Base-by-base conservation (phyloP, 2,888 invertebrate species). In the Hermaeophaga mercurialis region DNA sequence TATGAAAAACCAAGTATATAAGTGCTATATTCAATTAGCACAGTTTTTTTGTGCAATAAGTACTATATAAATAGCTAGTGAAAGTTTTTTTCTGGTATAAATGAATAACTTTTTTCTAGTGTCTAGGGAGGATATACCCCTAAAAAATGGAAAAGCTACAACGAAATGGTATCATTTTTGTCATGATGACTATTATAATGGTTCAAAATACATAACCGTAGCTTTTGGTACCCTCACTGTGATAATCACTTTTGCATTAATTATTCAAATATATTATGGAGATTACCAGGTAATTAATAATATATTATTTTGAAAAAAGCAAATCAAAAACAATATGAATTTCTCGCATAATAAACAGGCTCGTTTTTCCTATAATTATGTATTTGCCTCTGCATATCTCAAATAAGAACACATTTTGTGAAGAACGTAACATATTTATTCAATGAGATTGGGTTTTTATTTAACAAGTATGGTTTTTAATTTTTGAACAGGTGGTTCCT, bases 231-330 rank as follows among this genome's bases (percentile, higher is more conserved):
- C 82, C 31, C 81, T 91, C 65, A 82, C 88, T 14, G 74, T 82
- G 53, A 83, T 86, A 62, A 84, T 91, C 66, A 88, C 90, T 12
- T 75, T 88, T 38, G 89, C 89, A 31, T 80, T 92, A 46, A 80
- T 88, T 58, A 78, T 88, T 43, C 89, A 90, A 74, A 85, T 91
- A 66, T 83, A 87, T 75, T 85, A 85, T 70, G 87, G 89, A 2
- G 85, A 87, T 70, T 85, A 85, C 70, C 86, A 89, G 84, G 90
- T 88, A 71, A 66, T 61, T 55, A 50, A 22, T 22, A n/a, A n/a
- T n/a, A n/a, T n/a, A n/a, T n/a, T n/a, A n/a, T n/a, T n/a, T n/a
- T n/a, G n/a, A n/a, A n/a, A n/a, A n/a, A n/a, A n/a, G n/a, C n/a
- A n/a, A n/a, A n/a, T n/a, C n/a, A n/a, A n/a, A n/a, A n/a, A n/a